phyloP scores from a whole-genome alignment of 1,140 invertebrate genomes.

The Archegozetes longisetosus region DNA sequence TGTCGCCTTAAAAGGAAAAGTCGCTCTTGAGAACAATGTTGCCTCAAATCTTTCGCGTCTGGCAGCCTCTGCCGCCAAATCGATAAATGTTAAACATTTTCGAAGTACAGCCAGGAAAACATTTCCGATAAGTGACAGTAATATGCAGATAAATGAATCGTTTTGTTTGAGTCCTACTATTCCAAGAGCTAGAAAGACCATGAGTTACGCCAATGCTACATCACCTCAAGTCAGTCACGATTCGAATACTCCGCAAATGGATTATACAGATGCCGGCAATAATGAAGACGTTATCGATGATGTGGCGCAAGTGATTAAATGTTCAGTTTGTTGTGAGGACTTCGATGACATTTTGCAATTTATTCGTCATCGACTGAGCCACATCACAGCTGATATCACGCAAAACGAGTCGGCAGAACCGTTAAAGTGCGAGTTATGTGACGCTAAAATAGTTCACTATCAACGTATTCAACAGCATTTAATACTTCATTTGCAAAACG shows the following conservation, averaged over 20 bases:
- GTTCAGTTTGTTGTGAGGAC: background rate
- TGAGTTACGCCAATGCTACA: background rate
- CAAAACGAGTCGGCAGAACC: background rate
- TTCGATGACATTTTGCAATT: background rate
- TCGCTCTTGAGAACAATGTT: background rate
- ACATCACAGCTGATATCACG: background rate
- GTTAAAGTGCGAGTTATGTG: conserved; percentile 1
- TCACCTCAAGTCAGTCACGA: background rate
- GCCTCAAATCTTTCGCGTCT: background rate
- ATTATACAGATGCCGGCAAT: background rate
- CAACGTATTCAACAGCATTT: conserved; percentile 9
- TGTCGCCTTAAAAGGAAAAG: background rate
- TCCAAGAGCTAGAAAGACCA: background rate
- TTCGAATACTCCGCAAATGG: background rate
- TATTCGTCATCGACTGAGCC: conserved; percentile 6
- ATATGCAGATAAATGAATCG: background rate
- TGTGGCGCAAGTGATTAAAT: background rate
- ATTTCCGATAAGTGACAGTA: background rate
- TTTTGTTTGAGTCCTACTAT: background rate
- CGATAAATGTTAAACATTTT: too few relatives aligned
- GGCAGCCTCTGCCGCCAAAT: background rate
- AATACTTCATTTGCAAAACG: conserved; percentile 3
- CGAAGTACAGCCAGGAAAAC: background rate
- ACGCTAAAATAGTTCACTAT: background rate
- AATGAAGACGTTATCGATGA: background rate